Base-by-base conservation (phyloP, 37 sponge, comb jelly and placozoan species). In the Haliclona indistincta region DNA sequence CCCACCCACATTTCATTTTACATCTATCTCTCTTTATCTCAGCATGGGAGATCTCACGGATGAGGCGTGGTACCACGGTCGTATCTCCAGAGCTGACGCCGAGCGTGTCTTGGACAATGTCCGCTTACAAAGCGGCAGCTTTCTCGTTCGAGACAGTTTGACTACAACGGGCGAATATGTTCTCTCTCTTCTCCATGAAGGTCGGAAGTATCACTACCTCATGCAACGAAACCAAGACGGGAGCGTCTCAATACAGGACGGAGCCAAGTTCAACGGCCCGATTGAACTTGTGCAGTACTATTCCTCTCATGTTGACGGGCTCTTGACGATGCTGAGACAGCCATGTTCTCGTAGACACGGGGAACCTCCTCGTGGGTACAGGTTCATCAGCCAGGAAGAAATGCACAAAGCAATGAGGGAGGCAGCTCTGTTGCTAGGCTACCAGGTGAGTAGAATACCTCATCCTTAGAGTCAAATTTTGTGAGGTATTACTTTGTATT, bases 41-140 rank as follows among this genome's bases (percentile, higher is more conserved):
- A 22, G 70, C 71, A 76, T 65, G 74, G 64, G 69, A 6, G 90
- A 90, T 52, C 75, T 82, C 0, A 71, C 75, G 51, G 72, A 72
- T n/a, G 85, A 93, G 39, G 45, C 56, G 54, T 93, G 93, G 93
- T 93, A 88, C 63, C 93, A 93, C 60, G 93, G 93, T 36, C 63
- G 93, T 0, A 71, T 93, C 26, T 88, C 89, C 7, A 73, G 95
- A 2, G 44, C 43, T 17, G 95, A 95, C 10, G 88, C 95, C 26
- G 95, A 95, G 51, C 69, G 63, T 63, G 64, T 95, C 47, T 72
- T 95, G 25, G 78, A 87, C 17, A 55, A 38, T 23, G 2, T 13
- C 28, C 87, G 86, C n/a, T 6, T 13, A 20, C 42, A 42, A 1
- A 81, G 87, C 1, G 95, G 95, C n/a, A 56, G 23, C 29, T 95